Base-by-base conservation (phyloP, 2,888 invertebrate species). In the Tricholauxania praeusta region DNA sequence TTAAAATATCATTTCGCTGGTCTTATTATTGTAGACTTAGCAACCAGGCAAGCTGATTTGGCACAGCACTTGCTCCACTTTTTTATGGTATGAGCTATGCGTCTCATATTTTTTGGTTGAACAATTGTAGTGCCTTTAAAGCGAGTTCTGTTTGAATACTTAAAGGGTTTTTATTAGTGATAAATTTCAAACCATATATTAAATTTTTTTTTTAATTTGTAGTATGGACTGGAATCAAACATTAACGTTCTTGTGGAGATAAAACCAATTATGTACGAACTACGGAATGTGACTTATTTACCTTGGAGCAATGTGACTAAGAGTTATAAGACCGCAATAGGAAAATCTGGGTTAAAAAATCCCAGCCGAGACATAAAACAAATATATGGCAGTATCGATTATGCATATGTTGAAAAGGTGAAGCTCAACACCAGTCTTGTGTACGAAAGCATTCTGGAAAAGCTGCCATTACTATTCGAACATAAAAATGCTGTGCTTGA, bases 191-290 rank as follows among this genome's bases (percentile, higher is more conserved):
- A n/a, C n/a, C n/a, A n/a, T n/a, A n/a, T n/a, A n/a, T n/a, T n/a
- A n/a, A 22, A 57, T 19, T 28, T 3, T 57, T 57, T 57, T 28
- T 57, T 39, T 47, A 7, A 7, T 12, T 70, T 70, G 8, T 47
- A 85, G 85, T 85, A 83, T 49, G 82, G 82, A 5, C 64, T 81
- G 14, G 83, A 85, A 57, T 81, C 84, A 6, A 82, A 83, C 62
- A 82, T 85, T 5, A 82, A 85, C 72, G 84, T 84, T 49, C 78
- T 85, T 5, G 83, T 85, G 39, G 86, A 85, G 75, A 76, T 86
- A 66, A 76, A 84, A 51, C 85, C 85, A 1, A 57, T 85, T 47
- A 81, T 82, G 80, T 83, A 85, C 63, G 82, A 85, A 72, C 72
- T 85, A 5, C 78, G 82, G 5, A 85, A 85, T 73, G 71, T 86